Conservation (phyloP, 1,140 invertebrate genomes). For the Pseudomyrmex flavicornis region DNA sequence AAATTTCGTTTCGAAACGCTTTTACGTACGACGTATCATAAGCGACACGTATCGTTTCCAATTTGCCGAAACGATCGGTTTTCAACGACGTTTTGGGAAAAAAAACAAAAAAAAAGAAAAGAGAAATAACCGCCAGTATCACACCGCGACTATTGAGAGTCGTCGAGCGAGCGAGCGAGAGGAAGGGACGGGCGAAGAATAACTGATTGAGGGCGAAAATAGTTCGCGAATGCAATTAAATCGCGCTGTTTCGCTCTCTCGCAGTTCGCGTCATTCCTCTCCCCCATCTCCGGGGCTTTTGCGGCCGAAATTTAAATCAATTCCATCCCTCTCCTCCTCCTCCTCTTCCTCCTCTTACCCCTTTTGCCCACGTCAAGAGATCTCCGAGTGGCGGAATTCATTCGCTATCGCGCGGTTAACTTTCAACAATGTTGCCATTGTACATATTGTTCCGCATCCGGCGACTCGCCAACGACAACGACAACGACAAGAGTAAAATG, state of each 20-base stretch:
- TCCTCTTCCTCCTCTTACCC: neutral
- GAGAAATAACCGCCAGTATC: neutral
- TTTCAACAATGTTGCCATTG: constrained; percentile 54
- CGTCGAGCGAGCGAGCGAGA: neutral
- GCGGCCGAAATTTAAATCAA: constrained; percentile 54
- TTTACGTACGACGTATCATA: neutral
- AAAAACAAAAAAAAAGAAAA: neutral
- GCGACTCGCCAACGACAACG: constrained; percentile 12
- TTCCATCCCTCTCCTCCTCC: neutral
- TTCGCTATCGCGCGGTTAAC: constrained; percentile 47
- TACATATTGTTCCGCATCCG: constrained; percentile 40
- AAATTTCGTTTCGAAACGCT: neutral
- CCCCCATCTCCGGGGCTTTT: neutral
- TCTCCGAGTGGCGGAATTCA: constrained; percentile 25
- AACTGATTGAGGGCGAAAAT: constrained; percentile 20
- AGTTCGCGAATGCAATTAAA: constrained; percentile 34
- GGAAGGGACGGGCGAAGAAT: neutral
- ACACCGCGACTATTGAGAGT: neutral
- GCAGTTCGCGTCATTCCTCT: too few relatives aligned
- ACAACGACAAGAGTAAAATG: neutral
- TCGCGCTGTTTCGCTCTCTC: constrained; percentile 6
- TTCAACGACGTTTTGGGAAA: too few relatives aligned
- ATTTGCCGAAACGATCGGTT: neutral
- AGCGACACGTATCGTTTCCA: constrained; percentile 10
- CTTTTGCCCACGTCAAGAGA: neutral